Evolutionary conservation across 2,888 invertebrate species (phyloP).

Genomic region (Melanargia galathea): DNA sequence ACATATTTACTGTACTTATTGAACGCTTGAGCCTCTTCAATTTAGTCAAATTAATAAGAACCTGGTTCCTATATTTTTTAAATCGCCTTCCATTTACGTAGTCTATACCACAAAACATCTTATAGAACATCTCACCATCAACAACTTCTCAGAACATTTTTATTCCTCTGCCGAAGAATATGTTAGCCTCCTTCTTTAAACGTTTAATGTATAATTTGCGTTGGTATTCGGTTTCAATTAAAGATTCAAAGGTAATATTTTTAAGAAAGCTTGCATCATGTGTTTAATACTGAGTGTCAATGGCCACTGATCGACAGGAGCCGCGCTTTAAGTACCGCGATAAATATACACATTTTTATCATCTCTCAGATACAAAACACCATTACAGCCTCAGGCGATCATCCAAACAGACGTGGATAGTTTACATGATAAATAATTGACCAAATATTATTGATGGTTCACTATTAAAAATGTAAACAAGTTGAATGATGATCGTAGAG

Average conservation of each 20-base stretch:
- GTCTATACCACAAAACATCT: no score
- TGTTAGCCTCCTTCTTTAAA: no score
- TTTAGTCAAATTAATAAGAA: no score
- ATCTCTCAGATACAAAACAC: neutral
- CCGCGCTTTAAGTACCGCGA: neutral
- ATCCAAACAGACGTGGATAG: conserved; percentile 7
- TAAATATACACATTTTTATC: conserved; percentile 1
- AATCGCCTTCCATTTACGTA: no score
- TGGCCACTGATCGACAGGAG: conserved; percentile 1
- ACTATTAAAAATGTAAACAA: conserved; percentile 7
- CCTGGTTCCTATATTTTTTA: no score
- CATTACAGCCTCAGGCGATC: conserved; percentile 4
- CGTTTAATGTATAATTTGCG: no score
- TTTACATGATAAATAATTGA: conserved; percentile 9
- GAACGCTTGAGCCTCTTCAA: no score
- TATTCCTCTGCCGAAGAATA: no score
- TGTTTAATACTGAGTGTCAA: neutral
- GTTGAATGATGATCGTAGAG: neutral
- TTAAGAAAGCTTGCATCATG: conserved; percentile 3
- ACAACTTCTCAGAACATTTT: no score
- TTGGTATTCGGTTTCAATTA: neutral
- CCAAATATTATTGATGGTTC: conserved; percentile 13
- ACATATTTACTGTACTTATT: no score
- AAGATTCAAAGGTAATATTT: neutral
- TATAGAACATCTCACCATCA: no score